Evolutionary conservation across 1,140 invertebrate genomes (phyloP), one percentile per base, ranked within the genome.

Genomic region (Ceratoteleas bidentatus): DNA sequence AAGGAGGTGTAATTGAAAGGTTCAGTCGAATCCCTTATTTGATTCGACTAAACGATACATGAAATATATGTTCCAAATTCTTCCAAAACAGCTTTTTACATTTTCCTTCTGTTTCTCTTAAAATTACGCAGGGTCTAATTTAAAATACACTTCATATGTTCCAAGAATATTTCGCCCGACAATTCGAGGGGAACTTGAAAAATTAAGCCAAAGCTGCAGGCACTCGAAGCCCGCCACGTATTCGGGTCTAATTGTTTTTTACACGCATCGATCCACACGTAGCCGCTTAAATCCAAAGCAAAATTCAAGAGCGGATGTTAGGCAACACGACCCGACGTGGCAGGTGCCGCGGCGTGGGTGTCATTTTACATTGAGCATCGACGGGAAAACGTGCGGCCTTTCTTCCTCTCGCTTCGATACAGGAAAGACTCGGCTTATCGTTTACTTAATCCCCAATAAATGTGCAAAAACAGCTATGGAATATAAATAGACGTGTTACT

Each of bases 301-400:
- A 61, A 64, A 13, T 79, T 74, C 54, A 40, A 73, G 76, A 81
- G 69, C 84, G 84, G 81, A 85, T 85, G 84, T 85, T 84, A 73
- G 68, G 84, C 81, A 85, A 83, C 62, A 74, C 56, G 68, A 83
- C 40, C 70, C 81, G 53, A 66, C 69, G 81, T 77, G 78, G 84
- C 84, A 85, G 84, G 84, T 84, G 84, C 81, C 77, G 33, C 56
- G 11, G 84, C 77, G 81, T 85, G 74, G 84, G 84, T 84, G 84
- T 85, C 84, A 76, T 81, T 79, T 85, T 83, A 85, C 84, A 85
- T 78, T 57, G 56, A 78, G 58, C 62, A 32, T 66, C 47, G 62
- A 70, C 83, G 83, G 82, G 73, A 84, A 87, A 86, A 82, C 76
- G 82, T 81, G 78, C 78, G 56, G 64, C 70, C 84, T 86, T 84